These are phyloP conservation scores for Eilema caniola DNA, from an alignment of 2,888 invertebrate genomes.

Conservation along the genomic window DNA sequence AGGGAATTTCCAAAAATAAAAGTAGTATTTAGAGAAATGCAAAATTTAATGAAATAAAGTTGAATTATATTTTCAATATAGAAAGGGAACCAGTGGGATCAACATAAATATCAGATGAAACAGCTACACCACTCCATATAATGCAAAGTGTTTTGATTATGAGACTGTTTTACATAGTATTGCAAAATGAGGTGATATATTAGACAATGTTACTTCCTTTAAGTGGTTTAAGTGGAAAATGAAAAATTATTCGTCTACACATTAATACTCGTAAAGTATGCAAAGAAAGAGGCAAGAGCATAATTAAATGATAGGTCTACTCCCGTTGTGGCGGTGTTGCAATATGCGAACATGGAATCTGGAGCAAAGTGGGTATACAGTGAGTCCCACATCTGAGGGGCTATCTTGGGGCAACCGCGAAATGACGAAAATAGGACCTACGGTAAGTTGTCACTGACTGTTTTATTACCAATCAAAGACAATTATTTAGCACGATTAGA, in stretches of 20 bases:
- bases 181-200: constrained; percentile 30
- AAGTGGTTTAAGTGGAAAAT: not conserved
- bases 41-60: constrained; percentile 50
- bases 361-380: no score
- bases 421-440: no score
- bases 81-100: constrained; percentile 34
- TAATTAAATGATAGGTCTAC: no score
- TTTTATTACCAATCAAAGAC: no score
- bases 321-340: no score
- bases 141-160: constrained; percentile 38
- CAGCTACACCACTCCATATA: constrained; percentile 28
- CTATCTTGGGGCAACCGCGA: no score
- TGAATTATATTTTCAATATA: constrained; percentile 50
- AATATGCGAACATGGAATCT: no score
- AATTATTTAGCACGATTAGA: no score
- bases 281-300: no score
- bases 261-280: not conserved
- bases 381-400: no score
- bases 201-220: constrained; percentile 19
- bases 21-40: constrained; percentile 32
- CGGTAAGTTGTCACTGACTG: no score
- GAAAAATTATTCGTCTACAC: not conserved
- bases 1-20: not conserved
- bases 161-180: constrained; percentile 51
- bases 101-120: constrained; percentile 49